Conservation (phyloP, 2,797 vertebrate genomes). For the Scolopax bukidnonensis region DNA sequence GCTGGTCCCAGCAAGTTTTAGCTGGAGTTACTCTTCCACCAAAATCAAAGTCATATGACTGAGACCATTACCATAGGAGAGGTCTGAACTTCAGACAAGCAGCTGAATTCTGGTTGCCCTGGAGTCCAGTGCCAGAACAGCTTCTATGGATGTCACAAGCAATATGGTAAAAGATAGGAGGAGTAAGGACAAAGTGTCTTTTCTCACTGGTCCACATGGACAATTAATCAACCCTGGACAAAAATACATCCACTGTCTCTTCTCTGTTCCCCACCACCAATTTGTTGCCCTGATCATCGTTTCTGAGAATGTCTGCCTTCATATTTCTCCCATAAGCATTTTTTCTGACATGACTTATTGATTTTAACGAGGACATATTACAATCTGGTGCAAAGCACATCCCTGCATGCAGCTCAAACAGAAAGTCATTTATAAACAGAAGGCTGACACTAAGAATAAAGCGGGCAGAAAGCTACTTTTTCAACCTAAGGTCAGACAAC, state of each 20-base stretch:
- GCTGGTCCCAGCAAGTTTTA: neutral
- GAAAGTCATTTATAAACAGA: neutral
- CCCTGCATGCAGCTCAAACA: neutral
- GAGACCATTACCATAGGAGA: neutral
- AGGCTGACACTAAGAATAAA: neutral
- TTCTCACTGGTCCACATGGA: neutral
- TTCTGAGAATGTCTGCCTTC: neutral
- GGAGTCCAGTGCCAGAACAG: neutral
- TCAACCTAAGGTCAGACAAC: neutral
- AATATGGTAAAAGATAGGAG: fast-evolving
- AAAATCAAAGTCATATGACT: neutral
- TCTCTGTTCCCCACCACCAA: neutral
- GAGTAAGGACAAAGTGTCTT: neutral
- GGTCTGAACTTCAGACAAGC: neutral
- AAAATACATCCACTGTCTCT: neutral
- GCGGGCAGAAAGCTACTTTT: neutral
- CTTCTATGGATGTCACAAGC: neutral
- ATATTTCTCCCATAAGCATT: neutral
- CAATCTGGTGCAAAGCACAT: neutral
- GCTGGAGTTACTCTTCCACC: neutral
- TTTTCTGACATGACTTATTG: neutral
- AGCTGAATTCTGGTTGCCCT: neutral
- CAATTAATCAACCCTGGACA: neutral
- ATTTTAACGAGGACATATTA: neutral
- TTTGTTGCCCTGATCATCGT: neutral